These are phyloP conservation scores for Phasianus colchicus DNA, from an alignment of 2,113 vertebrate genomes.

Conservation along the genomic window DNA sequence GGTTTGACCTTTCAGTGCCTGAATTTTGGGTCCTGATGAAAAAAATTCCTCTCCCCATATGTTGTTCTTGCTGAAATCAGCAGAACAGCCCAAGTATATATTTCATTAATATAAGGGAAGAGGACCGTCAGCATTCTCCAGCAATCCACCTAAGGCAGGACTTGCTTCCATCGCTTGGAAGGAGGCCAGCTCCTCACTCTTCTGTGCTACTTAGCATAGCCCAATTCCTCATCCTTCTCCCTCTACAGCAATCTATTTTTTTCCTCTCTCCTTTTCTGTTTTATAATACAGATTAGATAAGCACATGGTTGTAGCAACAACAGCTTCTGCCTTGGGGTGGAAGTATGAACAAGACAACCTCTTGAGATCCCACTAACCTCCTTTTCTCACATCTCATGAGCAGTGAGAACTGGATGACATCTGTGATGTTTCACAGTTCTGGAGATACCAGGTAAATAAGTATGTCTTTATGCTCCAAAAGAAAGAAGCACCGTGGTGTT, in stretches of 20 bases:
- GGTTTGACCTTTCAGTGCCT: background rate
- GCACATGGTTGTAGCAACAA: background rate
- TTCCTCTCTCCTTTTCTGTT: background rate
- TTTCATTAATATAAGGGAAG: background rate
- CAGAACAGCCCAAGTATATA: background rate
- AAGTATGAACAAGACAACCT: background rate
- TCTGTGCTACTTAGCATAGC: conserved; percentile 18
- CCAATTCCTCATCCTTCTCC: background rate
- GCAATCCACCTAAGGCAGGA: background rate
- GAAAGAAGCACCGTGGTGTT: background rate
- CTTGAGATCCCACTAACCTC: background rate
- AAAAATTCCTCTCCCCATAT: background rate
- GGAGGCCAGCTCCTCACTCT: conserved; percentile 6
- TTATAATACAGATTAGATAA: background rate
- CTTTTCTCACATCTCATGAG: background rate
- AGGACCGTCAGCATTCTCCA: background rate
- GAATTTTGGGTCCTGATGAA: background rate
- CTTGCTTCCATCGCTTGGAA: background rate
- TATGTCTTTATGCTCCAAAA: background rate
- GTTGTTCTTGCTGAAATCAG: background rate
- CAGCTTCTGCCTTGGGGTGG: background rate
- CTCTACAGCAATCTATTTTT: background rate
- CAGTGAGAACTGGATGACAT: background rate
- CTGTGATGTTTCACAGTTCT: background rate
- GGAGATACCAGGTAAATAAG: fast-evolving